These are phyloP conservation scores for Pocillopora meandrina DNA, from an alignment of 92 coral and sea anemone genomes.

Conservation along the genomic window DNA sequence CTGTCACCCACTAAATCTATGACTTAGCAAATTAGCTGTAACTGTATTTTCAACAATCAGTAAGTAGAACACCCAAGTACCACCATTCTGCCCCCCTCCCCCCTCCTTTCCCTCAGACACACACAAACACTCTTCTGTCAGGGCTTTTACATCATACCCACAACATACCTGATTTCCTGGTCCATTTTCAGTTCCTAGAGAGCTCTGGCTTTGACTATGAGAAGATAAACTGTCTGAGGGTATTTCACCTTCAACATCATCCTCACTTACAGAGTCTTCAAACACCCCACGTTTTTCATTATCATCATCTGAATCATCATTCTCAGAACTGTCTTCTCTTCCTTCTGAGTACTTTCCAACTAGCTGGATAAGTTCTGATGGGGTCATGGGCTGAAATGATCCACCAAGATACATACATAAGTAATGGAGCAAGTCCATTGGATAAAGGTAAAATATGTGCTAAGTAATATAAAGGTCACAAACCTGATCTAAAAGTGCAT, in stretches of 20 bases:
- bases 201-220: conserved; percentile 22
- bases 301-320: conserved; percentile 59
- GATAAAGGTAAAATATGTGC: too few relatives aligned
- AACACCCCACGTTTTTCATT: conserved; percentile 29
- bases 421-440: too few relatives aligned
- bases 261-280: conserved; percentile 38
- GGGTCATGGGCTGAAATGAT: conserved; percentile 67
- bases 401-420: not conserved
- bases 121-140: not conserved
- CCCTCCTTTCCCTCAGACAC: not conserved
- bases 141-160: not conserved
- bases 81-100: too few relatives aligned
- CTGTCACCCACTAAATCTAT: too few relatives aligned
- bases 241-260: conserved; percentile 54
- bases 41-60: too few relatives aligned
- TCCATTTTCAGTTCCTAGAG: conserved; percentile 21
- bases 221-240: conserved; percentile 27
- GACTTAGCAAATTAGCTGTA: too few relatives aligned
- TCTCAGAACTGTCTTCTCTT: conserved; percentile 63
- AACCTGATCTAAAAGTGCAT: conserved; percentile 91
- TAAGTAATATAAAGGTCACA: not conserved
- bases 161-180: conserved; percentile 26
- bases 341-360: conserved; percentile 85
- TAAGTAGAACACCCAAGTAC: too few relatives aligned
- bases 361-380: conserved; percentile 79